A percentile compares a stretch with the other conserved stretches of the same genome.
phyloP scores from a whole-genome alignment of 2,888 invertebrate genomes.

The Eupithecia subumbrata region DNA sequence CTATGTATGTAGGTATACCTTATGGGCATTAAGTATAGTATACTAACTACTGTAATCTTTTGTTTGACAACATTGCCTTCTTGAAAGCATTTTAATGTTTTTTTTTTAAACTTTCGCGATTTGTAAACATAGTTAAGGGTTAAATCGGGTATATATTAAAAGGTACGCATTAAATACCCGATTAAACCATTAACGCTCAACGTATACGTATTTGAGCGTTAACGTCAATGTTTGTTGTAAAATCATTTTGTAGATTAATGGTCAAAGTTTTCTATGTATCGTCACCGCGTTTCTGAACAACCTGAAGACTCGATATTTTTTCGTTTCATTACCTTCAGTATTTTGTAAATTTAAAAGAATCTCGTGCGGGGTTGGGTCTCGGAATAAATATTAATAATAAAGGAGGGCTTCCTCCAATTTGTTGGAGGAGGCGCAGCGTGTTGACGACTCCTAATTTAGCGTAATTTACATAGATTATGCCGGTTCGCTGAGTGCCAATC shows the following conservation, averaged over 20 bases:
- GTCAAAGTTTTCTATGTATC: constrained; percentile 10
- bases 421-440: constrained; percentile 74
- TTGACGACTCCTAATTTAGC: constrained; percentile 83
- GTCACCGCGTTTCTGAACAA: neutral
- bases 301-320: constrained; percentile 60
- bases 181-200: no score
- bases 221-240: neutral
- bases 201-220: no score
- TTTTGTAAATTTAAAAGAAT: constrained; percentile 63
- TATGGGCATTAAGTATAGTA: neutral
- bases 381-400: constrained; percentile 84
- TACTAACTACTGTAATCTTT: no score
- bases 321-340: constrained; percentile 70
- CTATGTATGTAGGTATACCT: neutral
- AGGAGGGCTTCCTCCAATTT: constrained; percentile 82
- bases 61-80: no score
- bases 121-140: no score
- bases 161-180: no score
- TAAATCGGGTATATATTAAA: no score
- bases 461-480: constrained; percentile 84
- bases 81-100: neutral
- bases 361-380: constrained; percentile 64
- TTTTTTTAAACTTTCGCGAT: no score
- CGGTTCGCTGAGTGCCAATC: constrained; percentile 83
- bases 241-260: no score